Evolutionary conservation across 2,888 invertebrate genomes (phyloP).

Genomic region (Ormia ochracea): DNA sequence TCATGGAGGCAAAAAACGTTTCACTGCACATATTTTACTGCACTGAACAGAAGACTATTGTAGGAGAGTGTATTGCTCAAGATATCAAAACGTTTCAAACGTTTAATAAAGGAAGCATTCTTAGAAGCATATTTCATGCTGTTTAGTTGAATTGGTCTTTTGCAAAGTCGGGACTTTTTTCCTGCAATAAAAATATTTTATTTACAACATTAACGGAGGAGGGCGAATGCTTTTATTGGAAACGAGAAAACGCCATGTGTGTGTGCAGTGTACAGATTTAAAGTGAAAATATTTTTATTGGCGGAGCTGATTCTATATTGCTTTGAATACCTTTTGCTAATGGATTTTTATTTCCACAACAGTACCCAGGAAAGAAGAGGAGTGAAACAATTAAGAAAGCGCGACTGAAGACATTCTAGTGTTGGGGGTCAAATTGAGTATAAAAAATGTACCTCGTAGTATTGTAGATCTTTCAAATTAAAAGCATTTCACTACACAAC

Average conservation of each 20-base stretch:
- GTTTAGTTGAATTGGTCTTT: not conserved
- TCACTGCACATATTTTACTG: not conserved
- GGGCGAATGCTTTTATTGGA: slow-evolving; percentile 45
- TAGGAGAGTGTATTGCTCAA: not conserved
- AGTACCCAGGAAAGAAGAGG: not conserved
- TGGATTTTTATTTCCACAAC: not conserved
- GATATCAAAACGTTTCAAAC: not conserved
- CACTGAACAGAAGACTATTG: slow-evolving; percentile 5
- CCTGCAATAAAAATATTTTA: slow-evolving; percentile 9
- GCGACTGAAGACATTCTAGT: too few relatives aligned
- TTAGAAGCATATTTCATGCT: slow-evolving; percentile 21
- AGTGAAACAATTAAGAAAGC: not conserved
- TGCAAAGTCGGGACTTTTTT: not conserved
- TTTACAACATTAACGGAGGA: too few relatives aligned
- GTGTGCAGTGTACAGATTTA: too few relatives aligned
- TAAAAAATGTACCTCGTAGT: not conserved
- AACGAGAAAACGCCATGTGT: not conserved
- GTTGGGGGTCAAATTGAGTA: too few relatives aligned
- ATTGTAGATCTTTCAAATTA: too few relatives aligned
- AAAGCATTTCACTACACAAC: too few relatives aligned
- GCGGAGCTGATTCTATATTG: not conserved
- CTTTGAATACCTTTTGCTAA: not conserved
- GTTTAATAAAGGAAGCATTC: not conserved
- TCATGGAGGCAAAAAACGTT: not conserved
- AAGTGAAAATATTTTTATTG: not conserved